phyloP scores from a whole-genome alignment of 2,797 vertebrate genomes.

The Natrix natrix region DNA sequence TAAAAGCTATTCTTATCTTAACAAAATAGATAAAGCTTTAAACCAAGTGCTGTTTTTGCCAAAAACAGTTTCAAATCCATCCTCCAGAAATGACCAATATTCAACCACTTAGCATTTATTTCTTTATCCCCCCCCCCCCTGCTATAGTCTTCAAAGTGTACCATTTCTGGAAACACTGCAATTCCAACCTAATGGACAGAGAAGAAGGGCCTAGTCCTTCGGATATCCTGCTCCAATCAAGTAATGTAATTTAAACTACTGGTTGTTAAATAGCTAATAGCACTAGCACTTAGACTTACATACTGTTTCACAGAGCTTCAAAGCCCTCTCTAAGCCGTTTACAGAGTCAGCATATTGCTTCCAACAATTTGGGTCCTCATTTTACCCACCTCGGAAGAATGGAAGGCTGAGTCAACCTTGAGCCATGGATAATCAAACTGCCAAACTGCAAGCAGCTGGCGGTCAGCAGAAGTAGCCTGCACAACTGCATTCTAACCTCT shows the following conservation, averaged over 20 bases:
- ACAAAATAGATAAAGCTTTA: constrained; percentile 23
- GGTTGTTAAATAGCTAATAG: background rate
- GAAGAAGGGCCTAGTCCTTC: background rate
- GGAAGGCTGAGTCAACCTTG: too few species aligned
- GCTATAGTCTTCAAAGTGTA: background rate
- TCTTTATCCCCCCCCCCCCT: background rate
- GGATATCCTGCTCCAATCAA: background rate
- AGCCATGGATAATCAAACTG: too few species aligned
- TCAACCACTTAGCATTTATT: background rate
- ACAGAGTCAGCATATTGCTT: too few species aligned
- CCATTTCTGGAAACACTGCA: background rate
- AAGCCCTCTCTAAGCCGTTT: too few species aligned
- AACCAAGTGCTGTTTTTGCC: background rate
- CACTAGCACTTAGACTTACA: background rate
- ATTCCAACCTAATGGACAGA: background rate
- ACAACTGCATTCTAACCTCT: too few species aligned
- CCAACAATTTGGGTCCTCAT: too few species aligned
- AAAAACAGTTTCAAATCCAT: background rate
- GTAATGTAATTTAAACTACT: background rate
- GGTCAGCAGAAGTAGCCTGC: too few species aligned
- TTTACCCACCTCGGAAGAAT: too few species aligned
- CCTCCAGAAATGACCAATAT: background rate
- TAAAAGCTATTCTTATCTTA: constrained; percentile 39
- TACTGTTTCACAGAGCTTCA: too few species aligned
- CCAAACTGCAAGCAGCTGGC: too few species aligned